Percentiles rank a stretch among this genome's conserved stretches.
Conservation (phyloP, 23 tunicate species). For the Diplosoma virens region DNA sequence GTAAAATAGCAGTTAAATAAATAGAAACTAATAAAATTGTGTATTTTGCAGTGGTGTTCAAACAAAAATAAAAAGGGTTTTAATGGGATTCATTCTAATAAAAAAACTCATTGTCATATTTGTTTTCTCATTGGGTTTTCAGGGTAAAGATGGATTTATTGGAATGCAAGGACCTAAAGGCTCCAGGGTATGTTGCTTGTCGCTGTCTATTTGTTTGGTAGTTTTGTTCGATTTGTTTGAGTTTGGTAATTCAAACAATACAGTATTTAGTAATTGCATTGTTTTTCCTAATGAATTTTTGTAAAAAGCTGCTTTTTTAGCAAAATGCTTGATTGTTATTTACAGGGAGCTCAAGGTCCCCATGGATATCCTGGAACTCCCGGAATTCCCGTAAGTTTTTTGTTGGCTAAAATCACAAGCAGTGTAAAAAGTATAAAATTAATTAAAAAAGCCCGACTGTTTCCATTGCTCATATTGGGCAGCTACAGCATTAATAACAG, state of each 20-base stretch:
- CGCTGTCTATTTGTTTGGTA: not conserved
- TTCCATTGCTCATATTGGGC: too few relatives aligned
- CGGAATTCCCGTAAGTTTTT: slow-evolving; percentile 74
- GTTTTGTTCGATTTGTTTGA: not conserved
- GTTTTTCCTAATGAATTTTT: not conserved
- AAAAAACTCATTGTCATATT: too few relatives aligned
- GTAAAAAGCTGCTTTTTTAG: too few relatives aligned
- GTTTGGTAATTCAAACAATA: not conserved
- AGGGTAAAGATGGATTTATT: slow-evolving; percentile 71
- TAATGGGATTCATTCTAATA: too few relatives aligned
- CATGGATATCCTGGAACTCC: slow-evolving; percentile 89
- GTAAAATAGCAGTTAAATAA: too few relatives aligned
- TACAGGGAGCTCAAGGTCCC: slow-evolving; percentile 65
- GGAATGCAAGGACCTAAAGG: slow-evolving; percentile 86
- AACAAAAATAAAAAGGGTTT: too few relatives aligned
- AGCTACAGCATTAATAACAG: too few relatives aligned
- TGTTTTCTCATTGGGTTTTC: too few relatives aligned
- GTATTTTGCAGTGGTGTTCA: too few relatives aligned
- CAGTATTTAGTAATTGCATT: not conserved
- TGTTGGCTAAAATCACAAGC: not conserved
- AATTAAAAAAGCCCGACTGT: too few relatives aligned
- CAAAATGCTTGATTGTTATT: not conserved
- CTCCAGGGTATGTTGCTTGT: slow-evolving; percentile 50
- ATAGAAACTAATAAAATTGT: too few relatives aligned
- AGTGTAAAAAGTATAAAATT: not conserved